Evolutionary conservation across 2,888 invertebrate genomes (phyloP), one percentile per base, ranked within the genome.

Genomic region (Dichetophora obliterata): DNA sequence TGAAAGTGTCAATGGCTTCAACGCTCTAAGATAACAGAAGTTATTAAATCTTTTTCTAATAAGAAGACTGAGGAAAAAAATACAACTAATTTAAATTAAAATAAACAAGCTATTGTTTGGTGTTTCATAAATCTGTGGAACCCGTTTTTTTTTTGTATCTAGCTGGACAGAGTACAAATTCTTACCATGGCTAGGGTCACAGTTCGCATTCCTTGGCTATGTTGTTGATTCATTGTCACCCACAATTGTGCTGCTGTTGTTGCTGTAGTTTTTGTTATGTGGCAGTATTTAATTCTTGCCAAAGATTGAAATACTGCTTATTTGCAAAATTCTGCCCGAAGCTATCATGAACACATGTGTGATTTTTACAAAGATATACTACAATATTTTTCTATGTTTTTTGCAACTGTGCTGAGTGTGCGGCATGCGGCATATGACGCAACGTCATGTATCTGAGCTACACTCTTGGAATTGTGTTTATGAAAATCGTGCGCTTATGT

Each of bases 401-500:
- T 22, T 19, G 54, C 57, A 9, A 11, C 57, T 22, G 16, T 57
- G 19, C 8, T 9, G 57, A 24, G 57, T 9, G 57, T 22, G 19
- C 19, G 24, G 57, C 14, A 43, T 43, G 43, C 11, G 11, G 43
- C 43, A 14, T 43, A 43, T 43, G 43, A 43, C 43, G 43, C 43
- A 43, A 43, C 43, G 43, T 43, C 43, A 43, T 43, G n/a, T 54
- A 11, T 24, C 57, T 27, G 3, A 43, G 19, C 5, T 57, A 31
- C 70, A 48, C 73, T 66, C 75, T 72, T 68, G 77, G 59, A 73
- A 72, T 31, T 75, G 71, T 78, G 73, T 65, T 50, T 50, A 19
- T 75, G 75, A 68, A 79, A 79, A 75, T 79, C 79, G 79, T 79
- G 79, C 77, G 77, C 79, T 72, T 68, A 75, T 79, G 79, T 73